Base-by-base conservation (phyloP, 2,797 vertebrate species). In the Rachycentron canadum region DNA sequence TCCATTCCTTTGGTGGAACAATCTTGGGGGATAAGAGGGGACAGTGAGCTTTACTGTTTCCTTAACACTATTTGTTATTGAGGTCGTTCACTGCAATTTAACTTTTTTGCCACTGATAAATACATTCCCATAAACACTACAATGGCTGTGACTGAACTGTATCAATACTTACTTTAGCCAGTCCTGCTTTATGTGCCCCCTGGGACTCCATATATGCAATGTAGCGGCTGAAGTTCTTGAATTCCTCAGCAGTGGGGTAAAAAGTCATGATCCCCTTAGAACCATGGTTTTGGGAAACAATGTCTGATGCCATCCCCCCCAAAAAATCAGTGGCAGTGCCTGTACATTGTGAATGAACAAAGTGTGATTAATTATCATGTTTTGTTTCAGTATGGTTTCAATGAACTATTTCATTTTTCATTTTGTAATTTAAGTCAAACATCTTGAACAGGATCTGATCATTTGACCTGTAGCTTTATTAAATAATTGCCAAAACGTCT, bases 1-100 rank as follows among this genome's bases (percentile, higher is more conserved):
- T 98, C 98, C 98, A 99, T 49, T 96, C 97, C 88, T 97, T 98
- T 2, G 98, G 97, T 45, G 98, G 98, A 59, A 99, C 93, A 26
- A 99, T 95, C 98, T 99, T 89, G 25, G 25, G 58, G 43, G 25
- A 52, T 12, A 16, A 68, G 17, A 76, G 30, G 5, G 2, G 11
- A 73, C 21, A 56, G 7, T 21, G 13, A 61, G 25, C n/a, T n/a
- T 64, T 38, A 19, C 6, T 59, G n/a, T 28, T 74, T 26, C 61
- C 5, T 38, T 5, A 19, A 64, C 12, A 59, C 14, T 5, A 3
- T 57, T 52, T 13, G 7, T 16, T 23, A 38, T 28, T 16, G 47
- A 28, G 14, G 41, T 40, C 28, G 41, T 34, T 65, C 25, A 36
- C 0, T 10, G 21, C 40, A 49, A 66, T 30, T 40, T 17, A 55